Evolutionary conservation across 92 coral and sea anemone genomes (phyloP).

Genomic region (Isaurus tuberculatus): DNA sequence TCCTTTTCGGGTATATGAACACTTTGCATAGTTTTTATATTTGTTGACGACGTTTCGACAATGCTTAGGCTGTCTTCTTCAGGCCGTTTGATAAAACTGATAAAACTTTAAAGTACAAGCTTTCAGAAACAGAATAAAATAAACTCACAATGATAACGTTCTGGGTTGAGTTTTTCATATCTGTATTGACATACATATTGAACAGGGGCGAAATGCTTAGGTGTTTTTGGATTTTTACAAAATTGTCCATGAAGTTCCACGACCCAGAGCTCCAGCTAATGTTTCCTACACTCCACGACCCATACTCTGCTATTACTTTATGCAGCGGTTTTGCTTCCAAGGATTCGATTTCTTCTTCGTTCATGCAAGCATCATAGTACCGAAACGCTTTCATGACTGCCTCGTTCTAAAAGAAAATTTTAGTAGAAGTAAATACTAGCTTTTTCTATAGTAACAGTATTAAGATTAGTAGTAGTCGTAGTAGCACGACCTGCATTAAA

Average conservation of each 20-base stretch:
- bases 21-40: too few species aligned
- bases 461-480: too few species aligned
- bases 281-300: conserved; percentile 89
- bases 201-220: conserved; percentile 76
- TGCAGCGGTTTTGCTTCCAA: conserved; percentile 69
- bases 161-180: conserved; percentile 84
- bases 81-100: neutral
- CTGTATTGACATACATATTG: conserved; percentile 82
- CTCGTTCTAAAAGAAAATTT: conserved; percentile 64
- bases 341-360: conserved; percentile 62
- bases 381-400: conserved; percentile 85
- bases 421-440: neutral
- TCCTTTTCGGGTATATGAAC: too few species aligned
- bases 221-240: conserved; percentile 77
- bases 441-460: too few species aligned
- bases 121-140: neutral
- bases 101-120: too few species aligned
- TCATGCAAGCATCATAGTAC: conserved; percentile 88
- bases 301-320: conserved; percentile 67
- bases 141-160: conserved; percentile 87
- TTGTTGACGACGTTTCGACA: too few species aligned
- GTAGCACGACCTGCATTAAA: too few species aligned
- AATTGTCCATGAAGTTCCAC: conserved; percentile 82
- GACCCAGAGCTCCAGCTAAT: conserved; percentile 68
- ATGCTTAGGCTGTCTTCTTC: neutral